These are phyloP conservation scores for Drosophila anomelani DNA, from an alignment of 2,888 invertebrate genomes.

Conservation along the genomic window DNA sequence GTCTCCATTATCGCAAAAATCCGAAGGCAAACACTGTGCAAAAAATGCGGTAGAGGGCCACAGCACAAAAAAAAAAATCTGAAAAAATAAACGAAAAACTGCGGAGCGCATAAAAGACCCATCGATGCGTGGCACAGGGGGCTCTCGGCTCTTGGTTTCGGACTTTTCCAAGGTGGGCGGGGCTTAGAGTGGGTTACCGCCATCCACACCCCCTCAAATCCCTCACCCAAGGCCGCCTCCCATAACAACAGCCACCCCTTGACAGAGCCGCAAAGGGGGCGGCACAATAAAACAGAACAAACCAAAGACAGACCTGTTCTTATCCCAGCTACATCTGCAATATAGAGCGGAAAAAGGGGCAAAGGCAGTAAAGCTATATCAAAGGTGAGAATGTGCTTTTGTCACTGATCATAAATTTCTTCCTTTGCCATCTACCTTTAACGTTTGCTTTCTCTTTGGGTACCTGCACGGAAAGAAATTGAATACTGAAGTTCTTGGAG, in stretches of 20 bases:
- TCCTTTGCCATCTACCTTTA: conserved; percentile 42
- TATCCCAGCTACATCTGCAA: conserved; percentile 33
- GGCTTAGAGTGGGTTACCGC: conserved; percentile 26
- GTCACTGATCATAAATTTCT: conserved; percentile 79
- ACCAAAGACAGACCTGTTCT: conserved; percentile 45
- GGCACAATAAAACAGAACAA: conserved; percentile 55
- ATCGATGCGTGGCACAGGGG: conserved; percentile 72
- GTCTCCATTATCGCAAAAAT: conserved; percentile 79
- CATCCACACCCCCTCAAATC: too few relatives aligned
- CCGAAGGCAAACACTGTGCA: conserved; percentile 66
- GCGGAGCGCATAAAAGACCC: conserved; percentile 73
- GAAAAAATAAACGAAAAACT: conserved; percentile 48
- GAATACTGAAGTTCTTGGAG: accelerated
- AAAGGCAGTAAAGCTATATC: conserved; percentile 63
- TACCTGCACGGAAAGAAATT: conserved; percentile 2
- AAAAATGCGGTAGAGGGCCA: conserved; percentile 33
- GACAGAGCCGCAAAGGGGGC: conserved; percentile 70
- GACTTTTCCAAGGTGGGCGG: conserved; percentile 38
- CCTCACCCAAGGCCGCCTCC: neutral
- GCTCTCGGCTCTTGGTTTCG: conserved; percentile 9
- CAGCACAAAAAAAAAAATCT: conserved; percentile 22
- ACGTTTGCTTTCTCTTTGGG: conserved; percentile 21
- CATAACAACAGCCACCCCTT: conserved; percentile 18
- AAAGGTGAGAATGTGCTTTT: conserved; percentile 79
- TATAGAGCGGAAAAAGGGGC: conserved; percentile 40